Evolutionary conservation across 2,797 vertebrate species (phyloP).

Genomic region (Epinephelus coioides): DNA sequence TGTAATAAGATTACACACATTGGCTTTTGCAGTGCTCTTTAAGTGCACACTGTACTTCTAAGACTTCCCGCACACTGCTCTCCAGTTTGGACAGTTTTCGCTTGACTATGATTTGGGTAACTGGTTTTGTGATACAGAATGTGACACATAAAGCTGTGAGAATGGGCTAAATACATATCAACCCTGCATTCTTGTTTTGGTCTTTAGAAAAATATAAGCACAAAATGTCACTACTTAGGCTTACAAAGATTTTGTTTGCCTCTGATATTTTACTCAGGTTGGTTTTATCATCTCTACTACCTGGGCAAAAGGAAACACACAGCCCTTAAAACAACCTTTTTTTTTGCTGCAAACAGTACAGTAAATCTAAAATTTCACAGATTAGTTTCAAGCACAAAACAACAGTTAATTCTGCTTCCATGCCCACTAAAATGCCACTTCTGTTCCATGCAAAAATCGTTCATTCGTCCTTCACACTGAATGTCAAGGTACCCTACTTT

Average conservation of each 20-base stretch:
- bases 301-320: not conserved
- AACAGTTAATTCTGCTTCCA: not conserved
- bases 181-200: not conserved
- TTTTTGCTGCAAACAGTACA: not conserved
- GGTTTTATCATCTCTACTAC: not conserved
- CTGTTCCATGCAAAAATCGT: not conserved
- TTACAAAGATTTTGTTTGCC: not conserved
- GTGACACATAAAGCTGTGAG: not conserved
- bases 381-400: not conserved
- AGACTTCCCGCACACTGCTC: not conserved
- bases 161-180: not conserved
- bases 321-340: not conserved
- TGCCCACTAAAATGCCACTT: not conserved
- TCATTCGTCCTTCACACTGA: not conserved
- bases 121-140: not conserved
- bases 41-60: not conserved
- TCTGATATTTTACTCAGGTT: not conserved
- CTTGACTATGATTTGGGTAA: not conserved
- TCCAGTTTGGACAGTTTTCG: not conserved
- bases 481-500: not conserved
- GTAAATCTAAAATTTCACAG: not conserved
- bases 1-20: conserved; percentile 19
- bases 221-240: not conserved
- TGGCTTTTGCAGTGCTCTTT: not conserved
- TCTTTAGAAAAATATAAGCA: not conserved